Conservation (phyloP, 2,797 vertebrate species). For the Sparidentex hasta region DNA sequence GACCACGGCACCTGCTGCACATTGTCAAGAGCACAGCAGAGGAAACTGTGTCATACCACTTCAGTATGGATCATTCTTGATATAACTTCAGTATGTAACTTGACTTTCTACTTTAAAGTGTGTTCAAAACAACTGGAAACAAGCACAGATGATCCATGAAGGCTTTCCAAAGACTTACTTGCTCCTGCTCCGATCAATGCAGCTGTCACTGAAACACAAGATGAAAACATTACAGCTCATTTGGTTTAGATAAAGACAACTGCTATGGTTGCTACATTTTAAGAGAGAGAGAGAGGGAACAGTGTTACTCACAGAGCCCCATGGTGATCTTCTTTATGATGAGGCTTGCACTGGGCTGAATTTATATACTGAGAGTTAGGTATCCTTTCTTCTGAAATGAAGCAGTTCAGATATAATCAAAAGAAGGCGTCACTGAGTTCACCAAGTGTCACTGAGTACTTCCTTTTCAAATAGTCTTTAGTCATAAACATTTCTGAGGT, state of each 20-base stretch:
- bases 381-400: neutral
- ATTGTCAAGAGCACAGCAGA: neutral
- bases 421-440: neutral
- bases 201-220: constrained; percentile 20
- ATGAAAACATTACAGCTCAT: neutral
- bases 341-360: neutral
- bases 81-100: neutral
- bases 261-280: neutral
- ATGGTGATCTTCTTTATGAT: neutral
- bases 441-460: neutral
- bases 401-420: neutral
- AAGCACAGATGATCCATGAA: neutral
- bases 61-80: neutral
- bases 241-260: neutral
- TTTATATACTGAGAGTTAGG: neutral
- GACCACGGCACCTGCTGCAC: constrained; percentile 19
- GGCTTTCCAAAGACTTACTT: constrained; percentile 12
- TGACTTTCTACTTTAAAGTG: neutral
- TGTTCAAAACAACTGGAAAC: neutral
- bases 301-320: neutral
- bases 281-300: neutral
- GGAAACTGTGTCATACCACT: neutral
- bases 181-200: constrained; percentile 1
- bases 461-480: no score
- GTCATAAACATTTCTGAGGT: neutral